Evolutionary conservation across 2,113 vertebrate species (phyloP).

Genomic region (Actenoides lindsayi): DNA sequence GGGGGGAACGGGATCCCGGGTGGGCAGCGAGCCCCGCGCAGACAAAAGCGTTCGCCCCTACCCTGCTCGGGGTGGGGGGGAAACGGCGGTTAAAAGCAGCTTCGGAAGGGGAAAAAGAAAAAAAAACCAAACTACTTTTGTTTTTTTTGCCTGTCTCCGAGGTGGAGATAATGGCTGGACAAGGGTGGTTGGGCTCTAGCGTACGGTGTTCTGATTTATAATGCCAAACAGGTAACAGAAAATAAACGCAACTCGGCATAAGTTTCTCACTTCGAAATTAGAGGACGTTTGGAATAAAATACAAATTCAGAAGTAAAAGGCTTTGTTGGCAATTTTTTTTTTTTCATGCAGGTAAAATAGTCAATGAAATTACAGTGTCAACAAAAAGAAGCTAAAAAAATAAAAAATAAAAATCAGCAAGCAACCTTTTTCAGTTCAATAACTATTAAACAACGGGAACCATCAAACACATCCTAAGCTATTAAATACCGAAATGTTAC

Average conservation of each 20-base stretch:
- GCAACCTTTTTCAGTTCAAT: neutral
- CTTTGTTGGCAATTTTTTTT: neutral
- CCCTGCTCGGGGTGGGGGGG: neutral
- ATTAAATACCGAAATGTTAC: neutral
- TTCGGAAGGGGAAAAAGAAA: neutral
- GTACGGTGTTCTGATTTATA: neutral
- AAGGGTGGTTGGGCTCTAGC: neutral
- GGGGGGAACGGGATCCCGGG: neutral
- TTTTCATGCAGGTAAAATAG: neutral
- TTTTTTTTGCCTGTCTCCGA: neutral
- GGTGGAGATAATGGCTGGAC: neutral
- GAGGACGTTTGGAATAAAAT: neutral
- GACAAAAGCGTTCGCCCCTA: neutral
- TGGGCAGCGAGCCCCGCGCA: neutral
- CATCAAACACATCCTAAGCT: neutral
- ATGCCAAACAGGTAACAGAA: neutral
- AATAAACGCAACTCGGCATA: neutral
- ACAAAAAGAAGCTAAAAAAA: neutral
- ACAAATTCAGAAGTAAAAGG: slow-evolving; percentile 20
- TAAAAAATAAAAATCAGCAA: neutral
- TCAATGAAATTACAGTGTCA: slow-evolving; percentile 23
- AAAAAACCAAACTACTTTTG: neutral
- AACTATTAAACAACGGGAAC: neutral
- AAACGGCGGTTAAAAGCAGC: neutral
- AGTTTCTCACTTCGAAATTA: neutral